Conservation (phyloP, 2,888 invertebrate genomes). For the Drosophila yooni region DNA sequence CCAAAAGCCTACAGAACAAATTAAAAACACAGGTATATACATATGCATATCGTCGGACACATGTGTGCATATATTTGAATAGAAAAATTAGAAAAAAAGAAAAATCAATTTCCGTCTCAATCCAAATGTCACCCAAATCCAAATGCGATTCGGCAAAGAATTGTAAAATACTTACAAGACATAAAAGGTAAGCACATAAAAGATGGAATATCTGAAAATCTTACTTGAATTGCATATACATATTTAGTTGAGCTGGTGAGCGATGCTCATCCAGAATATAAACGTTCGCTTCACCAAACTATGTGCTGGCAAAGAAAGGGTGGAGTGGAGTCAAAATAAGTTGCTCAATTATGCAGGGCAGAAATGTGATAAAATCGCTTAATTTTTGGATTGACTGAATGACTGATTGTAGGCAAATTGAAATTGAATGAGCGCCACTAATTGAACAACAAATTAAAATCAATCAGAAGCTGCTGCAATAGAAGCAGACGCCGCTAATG, state of each 20-base stretch:
- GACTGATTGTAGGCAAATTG: slow-evolving; percentile 54
- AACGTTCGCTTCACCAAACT: neutral
- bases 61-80: slow-evolving; percentile 4
- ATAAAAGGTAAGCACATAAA: slow-evolving; percentile 17
- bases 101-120: neutral
- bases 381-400: slow-evolving; percentile 33
- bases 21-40: slow-evolving; percentile 28
- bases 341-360: neutral
- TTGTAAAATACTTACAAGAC: slow-evolving; percentile 26
- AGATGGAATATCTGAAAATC: neutral
- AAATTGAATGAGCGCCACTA: slow-evolving; percentile 64
- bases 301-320: neutral
- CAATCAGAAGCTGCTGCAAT: slow-evolving; percentile 43
- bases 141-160: slow-evolving; percentile 48
- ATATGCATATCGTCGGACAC: neutral
- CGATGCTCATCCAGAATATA: neutral
- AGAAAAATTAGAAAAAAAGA: neutral
- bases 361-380: slow-evolving; percentile 11
- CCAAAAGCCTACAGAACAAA: slow-evolving; percentile 31
- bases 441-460: slow-evolving; percentile 78
- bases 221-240: neutral
- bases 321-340: slow-evolving; percentile 1
- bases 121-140: slow-evolving; percentile 10
- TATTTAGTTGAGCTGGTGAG: neutral
- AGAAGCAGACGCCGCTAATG: slow-evolving; percentile 48